Evolutionary conservation across 2,888 invertebrate genomes (phyloP), one percentile per base, ranked within the genome.

Genomic region (Ectemnius lituratus): DNA sequence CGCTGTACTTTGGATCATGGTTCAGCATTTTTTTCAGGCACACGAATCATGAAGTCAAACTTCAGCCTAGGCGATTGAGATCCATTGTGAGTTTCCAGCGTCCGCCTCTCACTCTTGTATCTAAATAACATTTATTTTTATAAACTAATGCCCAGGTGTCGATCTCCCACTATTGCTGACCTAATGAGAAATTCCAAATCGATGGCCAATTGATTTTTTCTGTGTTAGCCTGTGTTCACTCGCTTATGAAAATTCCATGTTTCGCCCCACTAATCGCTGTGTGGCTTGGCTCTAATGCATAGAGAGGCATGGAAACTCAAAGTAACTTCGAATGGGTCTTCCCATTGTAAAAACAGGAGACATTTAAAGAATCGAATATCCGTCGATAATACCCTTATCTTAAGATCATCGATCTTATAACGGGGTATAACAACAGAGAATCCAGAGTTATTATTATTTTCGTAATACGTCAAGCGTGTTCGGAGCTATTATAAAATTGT

Each of bases 401-500:
- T 23, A 23, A 23, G 23, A 23, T 23, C 23, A 2, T 23, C 3
- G 23, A 23, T 23, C 23, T 23, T 23, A 23, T 23, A 23, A 23
- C 23, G 23, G 23, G 23, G 2, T 23, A 23, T 23, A 23, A 23
- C 23, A 23, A 59, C 46, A 62, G 27, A 46, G n/a, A 65, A 57
- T 46, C 4, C 70, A 75, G 66, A 74, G 71, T 68, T 75, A 70
- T 77, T 37, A 82, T 79, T 82, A 81, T 81, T 79, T 83, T 82
- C 72, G 11, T 80, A 70, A 80, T 63, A 16, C 52, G 57, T 58
- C 71, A 52, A 61, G 58, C 65, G 18, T 76, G 46, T 75, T 56
- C 67, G 66, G 56, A 70, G 60, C 69, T 59, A 62, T 69, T 66
- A 60, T 60, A 45, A 57, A 58, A 16, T 49, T 69, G 62, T 46